Conservation (phyloP, 2,888 invertebrate species). For the Elmis aenea region DNA sequence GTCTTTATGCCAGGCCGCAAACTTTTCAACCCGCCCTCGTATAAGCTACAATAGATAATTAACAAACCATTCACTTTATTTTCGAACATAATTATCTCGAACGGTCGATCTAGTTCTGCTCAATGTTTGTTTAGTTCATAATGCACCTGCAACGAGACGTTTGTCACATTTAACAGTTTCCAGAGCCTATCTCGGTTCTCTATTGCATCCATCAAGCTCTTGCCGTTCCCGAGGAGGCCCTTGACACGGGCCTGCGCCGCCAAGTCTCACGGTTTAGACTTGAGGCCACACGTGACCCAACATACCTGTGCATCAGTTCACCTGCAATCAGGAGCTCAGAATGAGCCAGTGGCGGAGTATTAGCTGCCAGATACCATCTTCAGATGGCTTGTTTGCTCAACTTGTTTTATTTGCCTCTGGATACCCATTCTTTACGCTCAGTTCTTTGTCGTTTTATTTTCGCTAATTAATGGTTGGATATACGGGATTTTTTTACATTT, state of each 20-base stretch:
- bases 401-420: conserved; percentile 20
- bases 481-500: conserved; percentile 14
- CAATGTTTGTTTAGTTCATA: no score
- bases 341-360: conserved; percentile 23
- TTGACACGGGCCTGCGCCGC: conserved; percentile 20
- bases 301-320: conserved; percentile 17
- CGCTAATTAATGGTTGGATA: conserved; percentile 21
- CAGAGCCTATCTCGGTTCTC: no score
- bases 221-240: conserved; percentile 3
- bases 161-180: no score
- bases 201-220: neutral
- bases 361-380: conserved; percentile 22
- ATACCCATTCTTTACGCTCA: conserved; percentile 17
- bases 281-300: conserved; percentile 19
- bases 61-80: no score
- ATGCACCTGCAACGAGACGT: no score
- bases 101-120: no score
- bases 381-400: conserved; percentile 20
- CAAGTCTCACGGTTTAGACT: conserved; percentile 18
- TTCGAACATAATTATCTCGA: no score
- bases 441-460: conserved; percentile 15
- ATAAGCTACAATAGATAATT: no score
- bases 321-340: conserved; percentile 19
- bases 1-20: no score
- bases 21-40: no score